A percentile compares a stretch with the other conserved stretches of the same genome.
These are phyloP conservation scores for Papilio aristodemus DNA, from an alignment of 1,140 invertebrate species.

Conservation along the genomic window DNA sequence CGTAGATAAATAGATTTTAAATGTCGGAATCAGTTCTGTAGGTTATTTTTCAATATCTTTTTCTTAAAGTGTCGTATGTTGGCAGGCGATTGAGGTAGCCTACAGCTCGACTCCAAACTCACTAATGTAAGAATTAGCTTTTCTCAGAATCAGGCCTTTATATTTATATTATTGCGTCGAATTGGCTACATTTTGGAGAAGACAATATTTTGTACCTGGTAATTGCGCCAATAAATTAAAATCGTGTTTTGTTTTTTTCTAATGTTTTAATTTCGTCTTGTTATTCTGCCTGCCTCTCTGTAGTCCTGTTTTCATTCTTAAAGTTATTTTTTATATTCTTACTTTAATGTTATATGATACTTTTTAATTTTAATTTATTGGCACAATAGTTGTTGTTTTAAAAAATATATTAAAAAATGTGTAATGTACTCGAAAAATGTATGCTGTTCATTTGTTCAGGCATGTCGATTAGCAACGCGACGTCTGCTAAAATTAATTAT, in stretches of 20 bases:
- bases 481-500: constrained; percentile 44
- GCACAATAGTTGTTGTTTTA: constrained; percentile 57
- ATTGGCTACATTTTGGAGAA: constrained; percentile 60
- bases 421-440: constrained; percentile 37
- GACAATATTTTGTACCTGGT: constrained; percentile 69
- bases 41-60: constrained; percentile 56
- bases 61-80: constrained; percentile 41
- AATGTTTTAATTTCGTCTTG: constrained; percentile 18
- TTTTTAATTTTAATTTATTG: constrained; percentile 55
- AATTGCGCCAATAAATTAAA: constrained; percentile 65
- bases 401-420: constrained; percentile 42
- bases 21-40: constrained; percentile 50
- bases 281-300: constrained; percentile 18
- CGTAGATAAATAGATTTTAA: constrained; percentile 57
- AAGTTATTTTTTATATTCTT: constrained; percentile 21
- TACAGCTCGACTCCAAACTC: constrained; percentile 52
- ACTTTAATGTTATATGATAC: not conserved
- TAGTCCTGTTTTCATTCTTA: constrained; percentile 18
- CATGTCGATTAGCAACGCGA: constrained; percentile 45
- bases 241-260: constrained; percentile 41
- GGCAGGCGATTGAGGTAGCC: constrained; percentile 49
- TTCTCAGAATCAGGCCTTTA: constrained; percentile 61
- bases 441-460: constrained; percentile 44
- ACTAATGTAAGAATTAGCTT: constrained; percentile 58
- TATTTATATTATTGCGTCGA: constrained; percentile 44